Evolutionary conservation across 2,888 invertebrate species (phyloP), one percentile per base, ranked within the genome.

Genomic region (Leucophenga maculata): DNA sequence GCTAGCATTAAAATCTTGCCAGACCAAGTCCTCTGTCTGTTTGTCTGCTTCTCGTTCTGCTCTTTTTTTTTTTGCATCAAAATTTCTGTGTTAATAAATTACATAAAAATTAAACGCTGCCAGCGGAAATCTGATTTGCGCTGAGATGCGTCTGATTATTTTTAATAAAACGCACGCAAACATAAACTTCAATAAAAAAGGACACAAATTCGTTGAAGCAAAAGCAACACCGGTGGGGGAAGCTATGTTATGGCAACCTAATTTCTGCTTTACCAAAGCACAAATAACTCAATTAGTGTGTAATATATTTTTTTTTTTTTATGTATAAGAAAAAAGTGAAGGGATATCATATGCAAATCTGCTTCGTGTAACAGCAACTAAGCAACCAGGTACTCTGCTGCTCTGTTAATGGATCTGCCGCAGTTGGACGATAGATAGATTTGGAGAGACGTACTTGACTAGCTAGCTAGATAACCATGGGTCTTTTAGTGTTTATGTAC

Each of bases 281-380:
- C 77, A 78, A 79, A 81, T 79, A 79, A 79, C 79, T 79, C 78
- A 79, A 79, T 79, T 79, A 79, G 78, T 75, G 75, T 46, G 52
- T 71, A 70, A 69, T 54, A 77, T 71, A 73, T 73, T 75, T 73
- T 44, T 62, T 18, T 16, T 39, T 60, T 11, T 39, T 39, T 39
- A 18, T 52, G 18, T n/a, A n/a, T n/a, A 31, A 46, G 32, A 20
- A 71, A 16, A 48, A 54, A 52, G 50, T 18, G 16, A 6, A 50
- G 18, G 50, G 46, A 46, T 50, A 50, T 50, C 39, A 39, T 39
- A 39, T 39, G 39, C 39, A 39, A 3, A 39, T 1, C 8, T 39
- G 1, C 8, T 3, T 39, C 3, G 39, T 39, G 11, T 39, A 39
- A 39, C 39, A 39, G 39, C 18, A 54, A 54, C 22, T 18, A 13